phyloP scores from a whole-genome alignment of 2,113 vertebrate genomes.

The Zosterops borbonicus region DNA sequence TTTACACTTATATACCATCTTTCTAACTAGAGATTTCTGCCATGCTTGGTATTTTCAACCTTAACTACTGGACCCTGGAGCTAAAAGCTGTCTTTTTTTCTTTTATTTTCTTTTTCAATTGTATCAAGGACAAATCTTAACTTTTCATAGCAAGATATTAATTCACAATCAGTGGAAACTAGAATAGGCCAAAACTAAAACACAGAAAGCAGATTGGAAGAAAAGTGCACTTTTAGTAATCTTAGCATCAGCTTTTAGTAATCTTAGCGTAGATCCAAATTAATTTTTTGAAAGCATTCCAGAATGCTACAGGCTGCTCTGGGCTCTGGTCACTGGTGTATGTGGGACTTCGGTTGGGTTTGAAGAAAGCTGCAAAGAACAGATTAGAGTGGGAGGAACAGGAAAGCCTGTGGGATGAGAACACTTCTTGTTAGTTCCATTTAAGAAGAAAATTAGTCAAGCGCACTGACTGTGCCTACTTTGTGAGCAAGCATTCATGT shows the following conservation, averaged over 20 bases:
- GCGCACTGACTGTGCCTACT: not conserved
- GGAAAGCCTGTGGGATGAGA: not conserved
- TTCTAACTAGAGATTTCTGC: not conserved
- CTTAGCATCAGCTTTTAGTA: not conserved
- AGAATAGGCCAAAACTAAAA: not conserved
- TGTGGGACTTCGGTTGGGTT: not conserved
- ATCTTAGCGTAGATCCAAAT: not conserved
- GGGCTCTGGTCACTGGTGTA: not conserved
- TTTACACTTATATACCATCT: not conserved
- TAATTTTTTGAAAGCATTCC: not conserved
- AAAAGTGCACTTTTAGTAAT: not conserved
- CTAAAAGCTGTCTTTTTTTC: not conserved
- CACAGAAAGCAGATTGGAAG: not conserved
- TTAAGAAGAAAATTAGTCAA: not conserved
- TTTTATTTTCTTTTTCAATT: not conserved
- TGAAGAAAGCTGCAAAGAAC: not conserved
- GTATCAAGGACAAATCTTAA: not conserved
- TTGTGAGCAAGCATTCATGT: not conserved
- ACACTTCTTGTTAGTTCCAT: not conserved
- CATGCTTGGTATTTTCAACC: not conserved
- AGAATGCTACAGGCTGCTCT: not conserved
- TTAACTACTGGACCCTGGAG: not conserved
- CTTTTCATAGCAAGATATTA: not conserved
- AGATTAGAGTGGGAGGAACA: not conserved
- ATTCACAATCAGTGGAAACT: not conserved